Evolutionary conservation across 2,888 invertebrate genomes (phyloP), one percentile per base, ranked within the genome.

Genomic region (Eumacrocentrus americanus): DNA sequence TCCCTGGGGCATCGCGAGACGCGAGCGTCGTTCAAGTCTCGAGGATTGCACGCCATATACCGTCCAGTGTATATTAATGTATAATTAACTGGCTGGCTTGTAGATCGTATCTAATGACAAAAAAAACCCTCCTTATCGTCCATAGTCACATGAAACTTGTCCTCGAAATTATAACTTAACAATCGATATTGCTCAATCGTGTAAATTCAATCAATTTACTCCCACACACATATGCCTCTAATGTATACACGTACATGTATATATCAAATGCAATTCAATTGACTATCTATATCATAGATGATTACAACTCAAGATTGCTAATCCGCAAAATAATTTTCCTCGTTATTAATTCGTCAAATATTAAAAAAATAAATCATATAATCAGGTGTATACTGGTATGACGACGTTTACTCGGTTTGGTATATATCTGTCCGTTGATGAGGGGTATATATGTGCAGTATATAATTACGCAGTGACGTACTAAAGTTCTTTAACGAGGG

Each of bases 81-180:
- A 77, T 78, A 79, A 79, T 79, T 79, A 79, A 76, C 76, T 70
- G 70, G 72, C 68, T 70, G 67, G 73, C 69, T 71, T 74, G 76
- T 74, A 75, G 78, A 79, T 78, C 63, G 60, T 77, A 78, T 78
- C 75, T 69, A 4, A 12, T 12, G 14, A 20, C 25, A 35, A 35
- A 48, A 60, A 48, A 59, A 40, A 60, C 9, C 29, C 29, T 29
- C 29, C 9, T 29, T 29, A n/a, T n/a, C n/a, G n/a, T n/a, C n/a
- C n/a, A n/a, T n/a, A n/a, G n/a, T n/a, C n/a, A n/a, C n/a, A n/a
- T n/a, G n/a, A n/a, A n/a, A n/a, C n/a, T 52, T 38, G 9, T 25
- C 40, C n/a, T 16, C 38, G 37, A 51, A 51, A 29, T 38, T n/a
- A 35, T 35, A 35, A 35, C n/a, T n/a, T n/a, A n/a, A n/a, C n/a